Percentiles rank a stretch among this genome's conserved stretches.
phyloP scores from a whole-genome alignment of 2,113 vertebrate genomes.

The Paramisgurnus dabryanus region DNA sequence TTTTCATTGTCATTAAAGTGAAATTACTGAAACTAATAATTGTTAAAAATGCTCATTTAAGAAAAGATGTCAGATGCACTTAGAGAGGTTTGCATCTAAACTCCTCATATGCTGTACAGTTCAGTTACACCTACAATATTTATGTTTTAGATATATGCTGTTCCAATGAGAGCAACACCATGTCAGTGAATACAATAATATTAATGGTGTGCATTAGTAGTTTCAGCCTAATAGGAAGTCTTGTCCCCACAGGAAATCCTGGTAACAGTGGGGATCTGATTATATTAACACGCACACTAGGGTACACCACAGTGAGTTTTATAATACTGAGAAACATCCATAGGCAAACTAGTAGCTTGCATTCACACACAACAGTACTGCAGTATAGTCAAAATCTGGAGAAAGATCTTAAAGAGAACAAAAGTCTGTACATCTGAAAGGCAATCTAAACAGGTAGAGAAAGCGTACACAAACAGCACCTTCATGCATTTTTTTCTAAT shows the following conservation, averaged over 20 bases:
- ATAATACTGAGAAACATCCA: slow-evolving; percentile 8
- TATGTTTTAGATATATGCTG: no score
- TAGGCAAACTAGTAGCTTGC: neutral
- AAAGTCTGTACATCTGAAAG: neutral
- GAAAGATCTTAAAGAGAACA: neutral
- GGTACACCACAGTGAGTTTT: neutral
- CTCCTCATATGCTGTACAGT: no score
- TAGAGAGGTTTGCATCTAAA: no score
- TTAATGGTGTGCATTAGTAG: slow-evolving; percentile 7
- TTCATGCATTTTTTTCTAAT: neutral
- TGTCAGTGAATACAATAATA: neutral
- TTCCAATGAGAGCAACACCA: neutral
- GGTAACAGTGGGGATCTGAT: slow-evolving; percentile 18
- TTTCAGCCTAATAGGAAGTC: slow-evolving; percentile 11
- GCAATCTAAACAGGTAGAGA: neutral
- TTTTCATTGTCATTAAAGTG: no score
- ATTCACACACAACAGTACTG: neutral
- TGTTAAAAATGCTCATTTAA: no score
- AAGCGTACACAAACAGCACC: neutral
- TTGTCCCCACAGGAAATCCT: slow-evolving; percentile 6
- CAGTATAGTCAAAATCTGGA: neutral
- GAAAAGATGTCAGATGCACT: no score
- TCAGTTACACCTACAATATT: no score
- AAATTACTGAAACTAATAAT: no score
- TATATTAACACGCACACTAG: neutral